Evolutionary conservation across 2,797 vertebrate species (phyloP).

Genomic region (Adelosebastes latens): DNA sequence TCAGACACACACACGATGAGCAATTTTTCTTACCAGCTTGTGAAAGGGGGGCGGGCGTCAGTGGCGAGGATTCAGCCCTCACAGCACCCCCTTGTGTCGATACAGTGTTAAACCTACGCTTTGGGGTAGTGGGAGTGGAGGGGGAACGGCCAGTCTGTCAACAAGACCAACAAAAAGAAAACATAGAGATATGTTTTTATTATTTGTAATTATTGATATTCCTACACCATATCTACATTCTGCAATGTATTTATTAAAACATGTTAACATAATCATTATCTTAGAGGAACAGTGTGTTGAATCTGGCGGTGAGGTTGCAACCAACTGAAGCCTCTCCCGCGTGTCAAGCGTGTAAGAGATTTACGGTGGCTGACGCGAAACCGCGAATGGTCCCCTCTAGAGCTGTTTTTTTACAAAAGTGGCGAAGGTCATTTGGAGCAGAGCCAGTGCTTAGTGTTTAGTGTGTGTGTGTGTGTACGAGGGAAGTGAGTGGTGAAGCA

Average conservation of each 20-base stretch:
- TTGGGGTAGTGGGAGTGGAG: constrained; percentile 6
- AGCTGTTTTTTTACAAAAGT: no score
- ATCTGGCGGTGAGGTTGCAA: no score
- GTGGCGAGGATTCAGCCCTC: background rate
- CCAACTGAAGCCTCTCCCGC: no score
- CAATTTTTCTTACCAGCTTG: constrained; percentile 39
- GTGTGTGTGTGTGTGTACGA: no score
- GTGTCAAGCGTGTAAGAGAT: no score
- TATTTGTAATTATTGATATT: background rate
- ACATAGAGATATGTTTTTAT: accelerated
- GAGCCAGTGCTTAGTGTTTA: no score
- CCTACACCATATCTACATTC: background rate
- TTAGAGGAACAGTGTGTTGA: no score
- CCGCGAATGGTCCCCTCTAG: no score
- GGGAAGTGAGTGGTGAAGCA: no score
- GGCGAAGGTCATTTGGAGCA: no score
- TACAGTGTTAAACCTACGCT: background rate
- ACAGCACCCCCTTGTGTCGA: background rate
- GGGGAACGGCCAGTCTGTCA: constrained; percentile 14
- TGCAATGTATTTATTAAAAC: background rate
- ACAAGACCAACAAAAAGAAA: background rate
- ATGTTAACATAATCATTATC: background rate
- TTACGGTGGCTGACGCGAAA: no score
- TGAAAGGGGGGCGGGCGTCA: background rate
- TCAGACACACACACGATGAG: background rate